phyloP scores from a whole-genome alignment of 1,140 invertebrate genomes.

The Drosophila azteca region DNA sequence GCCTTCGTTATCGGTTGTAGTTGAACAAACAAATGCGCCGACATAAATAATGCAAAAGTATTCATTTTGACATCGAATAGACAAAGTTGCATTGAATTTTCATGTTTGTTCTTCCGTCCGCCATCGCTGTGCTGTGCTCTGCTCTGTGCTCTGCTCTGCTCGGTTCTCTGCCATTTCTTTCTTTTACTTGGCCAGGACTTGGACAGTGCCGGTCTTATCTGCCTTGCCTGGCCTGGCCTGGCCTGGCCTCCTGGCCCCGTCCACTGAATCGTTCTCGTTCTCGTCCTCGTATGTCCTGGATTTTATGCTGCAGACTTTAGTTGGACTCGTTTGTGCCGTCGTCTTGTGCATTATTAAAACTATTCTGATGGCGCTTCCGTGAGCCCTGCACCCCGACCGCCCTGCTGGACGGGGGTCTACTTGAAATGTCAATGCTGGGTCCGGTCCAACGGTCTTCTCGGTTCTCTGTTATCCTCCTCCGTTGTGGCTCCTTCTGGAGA shows the following conservation, averaged over 20 bases:
- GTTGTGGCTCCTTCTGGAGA: conserved; percentile 32
- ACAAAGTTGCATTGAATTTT: conserved; percentile 72
- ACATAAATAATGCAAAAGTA: conserved; percentile 81
- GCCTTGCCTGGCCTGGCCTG: conserved; percentile 26
- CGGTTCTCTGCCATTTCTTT: conserved; percentile 12
- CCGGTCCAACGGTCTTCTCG: conserved; percentile 16
- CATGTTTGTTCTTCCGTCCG: conserved; percentile 41
- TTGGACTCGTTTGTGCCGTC: conserved; percentile 56
- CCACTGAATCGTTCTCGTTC: conserved; percentile 10
- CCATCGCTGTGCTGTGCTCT: conserved; percentile 5
- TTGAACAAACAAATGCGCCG: conserved; percentile 69
- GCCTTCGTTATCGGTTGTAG: conserved; percentile 60
- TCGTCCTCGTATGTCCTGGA: conserved; percentile 73
- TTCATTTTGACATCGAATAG: conserved; percentile 82
- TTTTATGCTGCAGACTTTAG: conserved; percentile 71
- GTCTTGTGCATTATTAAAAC: conserved; percentile 83
- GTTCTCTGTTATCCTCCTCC: not conserved
- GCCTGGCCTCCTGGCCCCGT: conserved; percentile 15
- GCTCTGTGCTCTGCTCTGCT: conserved; percentile 2
- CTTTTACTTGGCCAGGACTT: conserved; percentile 47
- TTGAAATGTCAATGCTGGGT: conserved; percentile 80
- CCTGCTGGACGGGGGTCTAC: conserved; percentile 34
- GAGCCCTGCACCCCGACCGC: not conserved
- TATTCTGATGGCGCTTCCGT: conserved; percentile 71
- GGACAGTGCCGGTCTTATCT: conserved; percentile 64